Base-by-base conservation (phyloP, 1,140 invertebrate genomes). In the Neomicropteryx cornuta region DNA sequence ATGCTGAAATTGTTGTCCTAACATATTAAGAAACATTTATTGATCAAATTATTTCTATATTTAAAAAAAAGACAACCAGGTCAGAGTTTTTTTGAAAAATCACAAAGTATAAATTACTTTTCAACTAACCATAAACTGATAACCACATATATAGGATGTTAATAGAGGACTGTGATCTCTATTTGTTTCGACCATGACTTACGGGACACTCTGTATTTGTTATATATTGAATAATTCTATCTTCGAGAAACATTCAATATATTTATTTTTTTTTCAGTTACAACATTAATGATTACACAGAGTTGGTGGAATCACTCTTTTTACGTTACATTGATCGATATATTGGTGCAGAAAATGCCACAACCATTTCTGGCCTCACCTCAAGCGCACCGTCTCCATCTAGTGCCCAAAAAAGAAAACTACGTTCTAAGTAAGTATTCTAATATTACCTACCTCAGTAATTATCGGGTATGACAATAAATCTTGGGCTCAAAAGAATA, bases 281-380 rank as follows among this genome's bases (percentile, higher is more conserved):
- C 47, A 83, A 83, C 48, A 48, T 72, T 38, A 76, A 67, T 23
- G 70, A 55, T 45, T 46, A 65, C 13, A 65, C 73, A 1, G 79
- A 81, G 47, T 72, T 77, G 33, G 68, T 77, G 40, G 78, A 81
- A 48, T 55, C 59, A 38, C 53, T 80, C 2, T 63, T 71, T 20
- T 52, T 70, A 24, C 72, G 69, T 42, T 72, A 79, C 39, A 68
- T 60, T 4, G 70, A 77, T 33, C 66, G 78, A 41, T 81, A 71
- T 45, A 64, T 83, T 18, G 74, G 75, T 6, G 65, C 60, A 2
- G 79, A 81, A 49, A 81, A 78, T 1, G 71, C 77, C 38, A 60
- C 59, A 1, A 76, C 72, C 38, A 76, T 78, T 41, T 77, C 72
- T 32, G 59, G 73, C 20, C 71, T 69, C 43, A 62, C 73, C 49